Percentiles rank a stretch among this genome's conserved stretches.
These are phyloP conservation scores for Echinarachnius parma DNA, from an alignment of 53 echinoderm and acorn worm species.

Conservation along the genomic window DNA sequence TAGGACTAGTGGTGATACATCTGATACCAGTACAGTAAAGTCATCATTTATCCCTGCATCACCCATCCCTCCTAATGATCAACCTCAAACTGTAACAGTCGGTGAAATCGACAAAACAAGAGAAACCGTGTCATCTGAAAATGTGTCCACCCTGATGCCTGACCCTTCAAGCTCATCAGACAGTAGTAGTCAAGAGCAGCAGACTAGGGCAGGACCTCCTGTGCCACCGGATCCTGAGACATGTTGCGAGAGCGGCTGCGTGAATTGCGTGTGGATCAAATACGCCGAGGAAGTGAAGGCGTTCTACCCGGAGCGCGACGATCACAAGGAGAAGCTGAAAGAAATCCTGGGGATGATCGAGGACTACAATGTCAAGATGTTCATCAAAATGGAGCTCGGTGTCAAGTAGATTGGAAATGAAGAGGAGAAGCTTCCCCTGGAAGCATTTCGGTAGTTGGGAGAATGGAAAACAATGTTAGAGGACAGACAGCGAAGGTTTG, in stretches of 20 bases:
- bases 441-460: no score
- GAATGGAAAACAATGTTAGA: no score
- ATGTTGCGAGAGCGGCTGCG: constrained; percentile 90
- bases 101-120: no score
- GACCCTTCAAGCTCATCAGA: constrained; percentile 1
- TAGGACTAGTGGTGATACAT: no score
- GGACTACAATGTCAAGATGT: constrained; percentile 88
- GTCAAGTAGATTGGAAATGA: constrained; percentile 41
- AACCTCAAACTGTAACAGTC: no score
- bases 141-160: no score
- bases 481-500: no score
- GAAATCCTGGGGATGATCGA: constrained; percentile 74
- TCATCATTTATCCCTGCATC: no score
- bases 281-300: constrained; percentile 84
- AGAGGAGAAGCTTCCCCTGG: no score
- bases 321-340: constrained; percentile 51
- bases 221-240: constrained; percentile 81
- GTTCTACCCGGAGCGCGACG: constrained; percentile 51
- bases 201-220: background rate
- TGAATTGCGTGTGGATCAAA: constrained; percentile 91
- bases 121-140: no score
- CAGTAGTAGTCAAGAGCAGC: background rate
- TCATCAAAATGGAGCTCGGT: constrained; percentile 83
- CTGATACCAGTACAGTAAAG: no score
- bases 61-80: no score